Evolutionary conservation across 2,888 invertebrate species (phyloP).

Genomic region (Agriopis aurantiaria): DNA sequence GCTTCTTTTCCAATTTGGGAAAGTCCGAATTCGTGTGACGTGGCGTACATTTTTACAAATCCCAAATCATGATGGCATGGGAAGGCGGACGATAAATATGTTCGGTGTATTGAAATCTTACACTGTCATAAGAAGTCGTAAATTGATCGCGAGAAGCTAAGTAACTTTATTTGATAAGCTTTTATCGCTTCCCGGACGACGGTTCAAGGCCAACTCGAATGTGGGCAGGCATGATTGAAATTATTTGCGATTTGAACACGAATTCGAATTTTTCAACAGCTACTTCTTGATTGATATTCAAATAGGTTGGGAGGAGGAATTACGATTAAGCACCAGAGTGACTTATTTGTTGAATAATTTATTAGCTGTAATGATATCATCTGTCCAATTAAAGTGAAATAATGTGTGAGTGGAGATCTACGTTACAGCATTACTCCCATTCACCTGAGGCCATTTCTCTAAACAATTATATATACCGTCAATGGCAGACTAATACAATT

Average conservation of each 20-base stretch:
- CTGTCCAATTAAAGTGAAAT: conserved; percentile 18
- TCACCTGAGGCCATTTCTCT: conserved; percentile 14
- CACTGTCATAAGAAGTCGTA: conserved; percentile 76
- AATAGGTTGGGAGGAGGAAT: conserved; percentile 11
- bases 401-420: conserved; percentile 5
- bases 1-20: conserved; percentile 55
- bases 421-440: neutral
- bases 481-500: neutral
- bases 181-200: conserved; percentile 54
- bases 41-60: conserved; percentile 70
- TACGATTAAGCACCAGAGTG: conserved; percentile 14
- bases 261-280: conserved; percentile 18
- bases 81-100: conserved; percentile 76
- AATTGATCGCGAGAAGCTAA: conserved; percentile 70
- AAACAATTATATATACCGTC: neutral
- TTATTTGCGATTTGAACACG: conserved; percentile 38
- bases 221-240: conserved; percentile 30
- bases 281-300: conserved; percentile 25
- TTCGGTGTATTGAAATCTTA: conserved; percentile 81
- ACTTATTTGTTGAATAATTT: conserved; percentile 6
- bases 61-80: conserved; percentile 79
- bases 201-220: conserved; percentile 43
- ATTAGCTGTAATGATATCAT: conserved; percentile 10
- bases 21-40: conserved; percentile 58
- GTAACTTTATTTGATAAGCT: conserved; percentile 67